Base-by-base conservation (phyloP, 2,888 invertebrate genomes). In the Meta bourneti region DNA sequence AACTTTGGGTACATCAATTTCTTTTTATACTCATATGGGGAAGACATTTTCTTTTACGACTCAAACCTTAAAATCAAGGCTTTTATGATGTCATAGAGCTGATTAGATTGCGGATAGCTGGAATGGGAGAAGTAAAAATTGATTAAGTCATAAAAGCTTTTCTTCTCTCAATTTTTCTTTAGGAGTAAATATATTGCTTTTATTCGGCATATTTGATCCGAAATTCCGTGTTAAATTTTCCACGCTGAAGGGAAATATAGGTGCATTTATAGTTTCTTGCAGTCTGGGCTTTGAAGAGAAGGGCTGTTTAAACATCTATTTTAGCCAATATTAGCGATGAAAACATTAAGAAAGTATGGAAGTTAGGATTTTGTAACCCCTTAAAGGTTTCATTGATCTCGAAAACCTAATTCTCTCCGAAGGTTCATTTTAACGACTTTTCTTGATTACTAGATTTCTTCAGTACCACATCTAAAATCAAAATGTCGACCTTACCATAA, bases 61-160 rank as follows among this genome's bases (percentile, higher is more conserved):
- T 48, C 61, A 54, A 77, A 61, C 48, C 74, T 85, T 85, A 69
- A 85, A 85, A 69, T 77, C 19, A 9, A 6, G 19, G 8, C 48
- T 75, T 85, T 85, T 61, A 85, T 84, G 61, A 20, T 20, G 54
- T 75, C 48, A 20, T 61, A 48, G 20, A 19, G 19, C n/a, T 34
- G 61, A 75, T n/a, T 85, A 75, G 54, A 54, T 74, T 34, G 74
- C 0, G 51, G 34, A 49, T n/a, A 54, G n/a, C 11, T 34, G n/a
- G 16, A 61, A 75, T 13, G 51, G 70, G 75, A 84, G 19, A 69
- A 75, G 48, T 69, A 77, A 85, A 85, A 85, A 74, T 69, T 75
- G 75, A 85, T 75, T 75, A 61, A 54, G 61, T 75, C 84, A 75
- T 75, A 84, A 84, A 84, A 49, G 34, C 75, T 84, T 54, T 11